Conservation (phyloP, 2,113 vertebrate species). For the Ivindomyrus marchei region DNA sequence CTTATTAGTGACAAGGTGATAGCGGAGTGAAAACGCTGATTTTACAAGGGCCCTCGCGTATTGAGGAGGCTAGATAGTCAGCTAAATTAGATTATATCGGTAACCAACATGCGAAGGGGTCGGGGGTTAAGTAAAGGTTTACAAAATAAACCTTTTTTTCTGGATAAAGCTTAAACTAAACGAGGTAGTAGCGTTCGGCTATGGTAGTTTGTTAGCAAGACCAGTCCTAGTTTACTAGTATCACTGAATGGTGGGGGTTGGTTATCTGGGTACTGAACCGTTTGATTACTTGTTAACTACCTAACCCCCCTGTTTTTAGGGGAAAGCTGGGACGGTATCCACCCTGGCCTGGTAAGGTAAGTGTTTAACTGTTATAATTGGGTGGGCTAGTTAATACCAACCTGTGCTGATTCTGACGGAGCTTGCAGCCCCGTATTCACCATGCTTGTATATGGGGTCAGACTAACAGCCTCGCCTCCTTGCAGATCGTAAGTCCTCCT, state of each 20-base stretch:
- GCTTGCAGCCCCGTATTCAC: neutral
- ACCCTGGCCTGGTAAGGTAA: constrained; percentile 98
- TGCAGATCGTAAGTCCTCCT: constrained; percentile 91
- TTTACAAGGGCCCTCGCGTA: neutral
- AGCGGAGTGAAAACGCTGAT: neutral
- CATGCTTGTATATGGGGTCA: neutral
- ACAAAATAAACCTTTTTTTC: neutral
- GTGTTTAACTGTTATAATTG: constrained; percentile 20
- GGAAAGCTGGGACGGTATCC: constrained; percentile 95
- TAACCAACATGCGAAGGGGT: neutral
- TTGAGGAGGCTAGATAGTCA: neutral
- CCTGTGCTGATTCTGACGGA: neutral
- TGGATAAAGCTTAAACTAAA: neutral
- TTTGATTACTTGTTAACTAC: neutral
- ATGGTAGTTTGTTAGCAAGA: neutral
- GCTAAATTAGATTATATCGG: neutral
- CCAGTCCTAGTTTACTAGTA: neutral
- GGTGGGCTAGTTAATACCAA: neutral
- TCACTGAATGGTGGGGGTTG: neutral
- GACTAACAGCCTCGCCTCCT: neutral
- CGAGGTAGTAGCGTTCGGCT: neutral
- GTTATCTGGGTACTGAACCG: neutral
- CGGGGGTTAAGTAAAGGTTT: neutral
- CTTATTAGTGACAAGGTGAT: neutral
- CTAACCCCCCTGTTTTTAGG: constrained; percentile 57